Evolutionary conservation across 2,113 vertebrate species (phyloP), one percentile per base, ranked within the genome.

Genomic region (zebrafish (Danio rerio)): DNA sequence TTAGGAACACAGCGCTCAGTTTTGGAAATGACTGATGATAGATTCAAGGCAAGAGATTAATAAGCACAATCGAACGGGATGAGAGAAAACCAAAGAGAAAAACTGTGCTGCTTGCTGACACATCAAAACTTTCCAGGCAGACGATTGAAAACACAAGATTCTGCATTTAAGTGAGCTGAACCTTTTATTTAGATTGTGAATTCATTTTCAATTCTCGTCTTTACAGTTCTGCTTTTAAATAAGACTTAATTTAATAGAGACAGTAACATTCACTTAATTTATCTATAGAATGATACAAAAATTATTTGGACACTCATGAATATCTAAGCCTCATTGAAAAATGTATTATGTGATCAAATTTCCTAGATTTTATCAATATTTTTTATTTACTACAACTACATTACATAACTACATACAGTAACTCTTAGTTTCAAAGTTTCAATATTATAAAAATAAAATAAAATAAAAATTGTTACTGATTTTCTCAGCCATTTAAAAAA

Each of bases 1-100:
- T 84, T 73, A 74, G 43, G 83, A 88, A 84, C 66, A 83, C 47
- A 56, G 70, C 70, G 73, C 49, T 16, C 68, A 74, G 59, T 74
- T 76, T 20, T 10, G 65, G 55, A 83, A 62, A 58, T 61, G 52
- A 68, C 20, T 71, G 66, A 68, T 76, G 50, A 71, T 76, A 42
- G 11, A 65, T 62, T 65, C 21, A 61, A 71, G 58, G 74, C 15
- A 15, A 78, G 70, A 87, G 81, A 85, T 80, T 81, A 80, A 87
- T 83, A 62, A 81, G 73, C 49, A 81, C 76, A 81, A 69, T 56
- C 31, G 69, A 77, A 66, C 58, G 20, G 55, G 74, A 79, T 49
- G 45, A 80, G 81, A 85, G 58, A 31, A 31, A 31, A 31, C 56
- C 74, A 75, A 82, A 73, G 43, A 50, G 66, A 70, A 80, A 84